Percentiles rank a stretch among this genome's conserved stretches.
Evolutionary conservation across 2,113 vertebrate species (phyloP).

Genomic region (Amphiprion ocellaris): DNA sequence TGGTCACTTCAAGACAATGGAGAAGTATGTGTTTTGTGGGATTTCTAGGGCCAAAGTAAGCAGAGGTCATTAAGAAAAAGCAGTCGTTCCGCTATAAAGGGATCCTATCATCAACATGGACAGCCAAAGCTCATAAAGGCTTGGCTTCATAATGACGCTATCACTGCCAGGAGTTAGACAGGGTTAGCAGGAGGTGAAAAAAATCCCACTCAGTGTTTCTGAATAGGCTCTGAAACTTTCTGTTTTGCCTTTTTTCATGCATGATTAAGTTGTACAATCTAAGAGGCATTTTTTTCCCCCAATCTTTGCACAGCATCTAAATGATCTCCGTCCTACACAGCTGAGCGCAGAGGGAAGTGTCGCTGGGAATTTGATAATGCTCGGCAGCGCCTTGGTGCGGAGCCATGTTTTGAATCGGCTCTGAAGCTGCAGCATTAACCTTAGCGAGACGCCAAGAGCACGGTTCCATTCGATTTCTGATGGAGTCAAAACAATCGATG

Average conservation of each 20-base stretch:
- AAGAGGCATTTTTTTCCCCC: slow-evolving; percentile 39
- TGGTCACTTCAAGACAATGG: neutral
- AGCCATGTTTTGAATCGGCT: slow-evolving; percentile 75
- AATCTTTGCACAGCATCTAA: slow-evolving; percentile 59
- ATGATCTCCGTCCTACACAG: slow-evolving; percentile 62
- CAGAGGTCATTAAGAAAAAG: slow-evolving; percentile 55
- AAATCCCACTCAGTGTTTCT: slow-evolving; percentile 51
- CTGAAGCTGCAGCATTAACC: slow-evolving; percentile 58
- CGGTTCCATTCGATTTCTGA: slow-evolving; percentile 70
- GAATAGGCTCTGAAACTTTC: slow-evolving; percentile 65
- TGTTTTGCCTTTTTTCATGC: slow-evolving; percentile 63
- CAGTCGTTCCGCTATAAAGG: slow-evolving; percentile 60
- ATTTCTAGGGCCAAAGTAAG: slow-evolving; percentile 48
- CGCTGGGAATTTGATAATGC: slow-evolving; percentile 65
- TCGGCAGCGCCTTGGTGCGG: slow-evolving; percentile 57
- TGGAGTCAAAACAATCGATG: slow-evolving; percentile 74
- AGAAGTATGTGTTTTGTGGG: slow-evolving; percentile 20
- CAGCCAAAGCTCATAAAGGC: slow-evolving; percentile 65
- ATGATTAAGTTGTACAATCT: slow-evolving; percentile 76
- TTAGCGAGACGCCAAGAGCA: slow-evolving; percentile 49
- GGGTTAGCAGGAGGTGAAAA: slow-evolving; percentile 29
- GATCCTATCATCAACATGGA: slow-evolving; percentile 55
- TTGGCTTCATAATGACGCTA: slow-evolving; percentile 55
- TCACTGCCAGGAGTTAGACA: slow-evolving; percentile 64
- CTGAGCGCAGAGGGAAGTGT: slow-evolving; percentile 59